Evolutionary conservation across 2,113 vertebrate species (phyloP).

Genomic region (Hucho hucho): DNA sequence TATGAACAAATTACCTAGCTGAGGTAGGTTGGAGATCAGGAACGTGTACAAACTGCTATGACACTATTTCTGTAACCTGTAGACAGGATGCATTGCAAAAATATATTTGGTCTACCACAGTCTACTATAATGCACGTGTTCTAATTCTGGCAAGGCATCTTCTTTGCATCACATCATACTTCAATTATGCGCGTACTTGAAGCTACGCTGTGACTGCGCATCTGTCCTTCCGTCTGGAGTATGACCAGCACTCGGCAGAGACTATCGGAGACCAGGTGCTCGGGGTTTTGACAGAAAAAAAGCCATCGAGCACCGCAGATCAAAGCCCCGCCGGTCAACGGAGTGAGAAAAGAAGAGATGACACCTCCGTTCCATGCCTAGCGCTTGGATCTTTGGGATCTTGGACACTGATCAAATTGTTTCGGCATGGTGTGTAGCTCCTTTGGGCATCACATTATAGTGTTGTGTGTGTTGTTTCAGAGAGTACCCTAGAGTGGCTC

Average conservation of each 20-base stretch:
- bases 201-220: conserved; percentile 29
- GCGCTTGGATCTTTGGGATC: conserved; percentile 32
- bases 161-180: conserved; percentile 26
- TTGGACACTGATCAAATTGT: conserved; percentile 46
- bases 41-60: too few species aligned
- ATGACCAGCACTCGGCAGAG: conserved; percentile 9
- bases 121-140: too few species aligned
- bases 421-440: conserved; percentile 34
- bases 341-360: conserved; percentile 43
- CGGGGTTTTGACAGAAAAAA: conserved; percentile 19
- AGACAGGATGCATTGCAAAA: too few species aligned
- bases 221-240: conserved; percentile 49
- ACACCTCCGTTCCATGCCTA: conserved; percentile 31
- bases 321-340: conserved; percentile 53
- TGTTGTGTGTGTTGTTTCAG: background rate
- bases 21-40: too few species aligned
- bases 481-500: conserved; percentile 43
- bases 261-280: conserved; percentile 42
- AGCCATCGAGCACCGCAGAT: conserved; percentile 48
- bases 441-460: too few species aligned
- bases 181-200: conserved; percentile 37
- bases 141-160: conserved; percentile 18
- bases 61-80: too few species aligned
- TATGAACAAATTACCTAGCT: too few species aligned
- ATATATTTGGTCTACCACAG: too few species aligned